Evolutionary conservation across 2,113 vertebrate species (phyloP), one percentile per base, ranked within the genome.

Genomic region (Furnarius figulus): DNA sequence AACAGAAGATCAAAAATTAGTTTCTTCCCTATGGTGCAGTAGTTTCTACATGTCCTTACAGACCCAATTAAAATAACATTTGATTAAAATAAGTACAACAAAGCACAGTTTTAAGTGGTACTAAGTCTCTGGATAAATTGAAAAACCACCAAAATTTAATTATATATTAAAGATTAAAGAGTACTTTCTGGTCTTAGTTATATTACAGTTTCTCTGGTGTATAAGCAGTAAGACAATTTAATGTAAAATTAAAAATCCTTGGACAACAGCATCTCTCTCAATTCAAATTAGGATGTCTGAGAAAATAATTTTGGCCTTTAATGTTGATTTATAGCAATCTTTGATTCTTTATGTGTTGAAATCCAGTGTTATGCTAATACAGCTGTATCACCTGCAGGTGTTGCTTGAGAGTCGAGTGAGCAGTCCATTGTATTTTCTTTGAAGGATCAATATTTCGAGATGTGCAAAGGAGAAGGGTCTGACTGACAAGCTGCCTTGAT

Each of bases 11-110:
- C 73, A 96, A 96, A 94, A 96, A 86, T 85, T 37, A 72, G 44
- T 85, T 91, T 95, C 89, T 94, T 96, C 71, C 84, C 66, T 66
- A 8, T 66, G 62, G 74, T 94, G 74, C 40, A 50, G 37, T 85
- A 62, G 49, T 79, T 96, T 90, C 68, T 90, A 67, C 88, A 55
- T 87, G 89, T 94, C 93, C 87, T 96, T 95, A 73, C 89, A 96
- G 94, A 95, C 95, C 74, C 68, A 95, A 97, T 97, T 96, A 97
- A 93, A 95, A 95, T 90, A 95, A 96, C 46, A 82, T 93, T 96
- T 96, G 81, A 96, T 95, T 96, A 94, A 92, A 95, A 83, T 77
- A 46, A 76, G n/a, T 89, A 82, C 62, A 96, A 94, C 62, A 97
- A 93, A 96, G 89, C 78, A 50, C 37, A 63, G 37, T 78, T 94